Percentiles rank a stretch among this genome's conserved stretches.
Evolutionary conservation across 1,140 invertebrate species (phyloP).

Genomic region (Plodia interpunctella): DNA sequence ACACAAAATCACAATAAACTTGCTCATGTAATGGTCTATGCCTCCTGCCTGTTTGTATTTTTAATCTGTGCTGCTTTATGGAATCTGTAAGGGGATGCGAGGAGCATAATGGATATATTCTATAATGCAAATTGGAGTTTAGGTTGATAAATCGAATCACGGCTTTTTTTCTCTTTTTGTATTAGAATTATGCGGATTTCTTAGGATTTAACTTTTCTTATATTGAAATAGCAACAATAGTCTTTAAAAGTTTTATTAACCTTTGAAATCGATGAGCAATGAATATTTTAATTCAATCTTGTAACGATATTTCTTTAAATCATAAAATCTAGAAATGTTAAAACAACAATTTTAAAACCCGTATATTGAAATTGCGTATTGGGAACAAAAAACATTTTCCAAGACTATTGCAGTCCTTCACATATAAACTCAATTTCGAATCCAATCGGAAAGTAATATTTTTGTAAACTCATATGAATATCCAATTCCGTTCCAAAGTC

Average conservation of each 20-base stretch:
- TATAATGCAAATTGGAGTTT: conserved; percentile 2
- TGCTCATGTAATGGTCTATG: conserved; percentile 58
- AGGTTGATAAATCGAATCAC: conserved; percentile 1
- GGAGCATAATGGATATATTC: background rate
- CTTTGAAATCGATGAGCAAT: too few relatives aligned
- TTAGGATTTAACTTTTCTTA: too few relatives aligned
- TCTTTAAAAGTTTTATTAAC: too few relatives aligned
- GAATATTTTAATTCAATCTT: too few relatives aligned
- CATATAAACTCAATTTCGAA: background rate
- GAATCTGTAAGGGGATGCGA: conserved; percentile 1
- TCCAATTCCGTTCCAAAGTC: background rate
- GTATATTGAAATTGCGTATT: background rate
- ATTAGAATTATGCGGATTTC: background rate
- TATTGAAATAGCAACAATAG: too few relatives aligned
- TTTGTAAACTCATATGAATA: conserved; percentile 1
- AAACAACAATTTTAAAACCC: background rate
- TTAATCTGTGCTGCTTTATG: conserved; percentile 33
- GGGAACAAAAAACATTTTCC: background rate
- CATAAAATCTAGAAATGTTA: background rate
- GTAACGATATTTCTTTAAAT: too few relatives aligned
- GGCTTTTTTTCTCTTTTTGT: background rate
- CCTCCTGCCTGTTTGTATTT: conserved; percentile 61
- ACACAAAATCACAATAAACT: conserved; percentile 72
- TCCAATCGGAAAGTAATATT: conserved; percentile 1
- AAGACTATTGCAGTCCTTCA: background rate